These are phyloP conservation scores for Ips nitidus DNA, from an alignment of 1,140 invertebrate genomes.

Conservation along the genomic window DNA sequence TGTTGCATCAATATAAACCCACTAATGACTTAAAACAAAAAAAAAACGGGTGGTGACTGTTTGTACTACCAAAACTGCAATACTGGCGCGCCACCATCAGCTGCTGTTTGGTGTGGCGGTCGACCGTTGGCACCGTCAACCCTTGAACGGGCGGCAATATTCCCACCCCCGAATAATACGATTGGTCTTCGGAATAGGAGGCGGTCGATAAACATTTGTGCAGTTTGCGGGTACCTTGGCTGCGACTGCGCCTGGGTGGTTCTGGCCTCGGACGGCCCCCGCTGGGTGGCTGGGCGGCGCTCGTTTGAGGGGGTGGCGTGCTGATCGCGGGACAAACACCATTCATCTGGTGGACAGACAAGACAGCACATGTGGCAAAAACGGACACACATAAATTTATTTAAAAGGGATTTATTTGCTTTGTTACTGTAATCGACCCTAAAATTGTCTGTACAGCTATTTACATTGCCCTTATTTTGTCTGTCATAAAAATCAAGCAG, in stretches of 20 bases:
- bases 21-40: neutral
- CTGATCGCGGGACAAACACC: constrained; percentile 50
- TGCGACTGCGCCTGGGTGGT: constrained; percentile 68
- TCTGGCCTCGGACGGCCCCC: constrained; percentile 48
- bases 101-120: constrained; percentile 55
- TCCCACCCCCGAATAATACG: constrained; percentile 47
- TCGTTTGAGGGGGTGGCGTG: constrained; percentile 41
- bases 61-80: constrained; percentile 92
- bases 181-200: constrained; percentile 68
- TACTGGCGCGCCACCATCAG: constrained; percentile 81
- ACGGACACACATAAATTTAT: constrained; percentile 11
- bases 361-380: constrained; percentile 26
- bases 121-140: constrained; percentile 43
- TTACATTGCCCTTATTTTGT: no score
- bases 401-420: neutral
- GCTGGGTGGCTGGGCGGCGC: constrained; percentile 46
- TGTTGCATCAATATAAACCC: no score
- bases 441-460: no score
- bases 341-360: constrained; percentile 48
- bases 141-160: constrained; percentile 49
- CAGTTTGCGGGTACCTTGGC: constrained; percentile 88
- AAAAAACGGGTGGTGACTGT: constrained; percentile 54
- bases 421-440: no score
- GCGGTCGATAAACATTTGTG: constrained; percentile 83
- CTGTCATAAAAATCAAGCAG: no score